Percentiles rank a stretch among this genome's conserved stretches.
Conservation (phyloP, 2,888 invertebrate species). For the Ceraclea dissimilis region DNA sequence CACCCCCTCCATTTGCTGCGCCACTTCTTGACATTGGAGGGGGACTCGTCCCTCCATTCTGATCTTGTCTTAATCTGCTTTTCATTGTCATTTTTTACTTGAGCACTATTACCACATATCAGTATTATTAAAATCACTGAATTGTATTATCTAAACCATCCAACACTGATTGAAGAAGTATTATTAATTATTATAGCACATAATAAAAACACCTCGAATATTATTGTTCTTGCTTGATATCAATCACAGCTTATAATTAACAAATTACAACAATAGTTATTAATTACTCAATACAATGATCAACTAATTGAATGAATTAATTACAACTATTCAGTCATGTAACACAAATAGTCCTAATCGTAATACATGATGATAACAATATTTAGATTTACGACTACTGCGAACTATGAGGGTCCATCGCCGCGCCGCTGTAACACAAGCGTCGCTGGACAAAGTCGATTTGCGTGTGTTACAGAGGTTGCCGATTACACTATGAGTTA, state of each 20-base stretch:
- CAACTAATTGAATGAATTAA: too few species aligned
- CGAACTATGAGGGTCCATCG: background rate
- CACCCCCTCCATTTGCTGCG: conserved; percentile 35
- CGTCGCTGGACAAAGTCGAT: background rate
- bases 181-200: too few species aligned
- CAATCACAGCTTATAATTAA: too few species aligned
- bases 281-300: too few species aligned
- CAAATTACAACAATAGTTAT: too few species aligned
- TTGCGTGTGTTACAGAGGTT: background rate
- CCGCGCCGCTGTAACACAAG: background rate
- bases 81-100: conserved; percentile 19
- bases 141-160: background rate
- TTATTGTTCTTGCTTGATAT: too few species aligned
- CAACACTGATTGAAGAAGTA: background rate
- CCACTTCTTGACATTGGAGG: conserved; percentile 40
- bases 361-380: too few species aligned
- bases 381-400: too few species aligned
- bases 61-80: conserved; percentile 23
- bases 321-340: too few species aligned
- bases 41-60: conserved; percentile 19
- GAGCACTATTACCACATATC: conserved; percentile 6
- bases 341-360: too few species aligned
- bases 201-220: too few species aligned
- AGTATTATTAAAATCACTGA: background rate
- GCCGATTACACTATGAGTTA: too few species aligned